Conservation (phyloP, 2,797 vertebrate species). For the Rhincodon typus region DNA sequence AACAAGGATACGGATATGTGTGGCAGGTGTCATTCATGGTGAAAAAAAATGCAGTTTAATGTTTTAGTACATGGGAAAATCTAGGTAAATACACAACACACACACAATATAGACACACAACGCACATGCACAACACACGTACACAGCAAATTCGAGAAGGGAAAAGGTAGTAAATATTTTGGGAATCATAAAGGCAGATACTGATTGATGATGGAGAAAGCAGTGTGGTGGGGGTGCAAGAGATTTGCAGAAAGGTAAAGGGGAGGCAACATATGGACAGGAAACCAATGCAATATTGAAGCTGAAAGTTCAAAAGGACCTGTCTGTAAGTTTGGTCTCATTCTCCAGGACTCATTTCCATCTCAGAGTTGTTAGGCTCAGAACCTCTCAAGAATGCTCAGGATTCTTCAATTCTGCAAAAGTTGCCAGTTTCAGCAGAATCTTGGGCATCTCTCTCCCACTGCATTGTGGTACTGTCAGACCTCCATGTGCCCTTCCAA, state of each 20-base stretch:
- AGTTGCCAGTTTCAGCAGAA: background rate
- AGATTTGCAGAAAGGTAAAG: background rate
- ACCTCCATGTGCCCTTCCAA: background rate
- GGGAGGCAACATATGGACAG: background rate
- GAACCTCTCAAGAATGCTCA: background rate
- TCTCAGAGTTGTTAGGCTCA: background rate
- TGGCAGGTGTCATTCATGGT: background rate
- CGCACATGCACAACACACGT: background rate
- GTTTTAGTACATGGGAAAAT: background rate
- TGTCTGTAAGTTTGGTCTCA: background rate
- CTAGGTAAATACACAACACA: background rate
- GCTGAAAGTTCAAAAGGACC: background rate
- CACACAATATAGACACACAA: background rate
- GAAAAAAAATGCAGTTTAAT: background rate
- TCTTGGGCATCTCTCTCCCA: background rate
- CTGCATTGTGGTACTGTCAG: background rate
- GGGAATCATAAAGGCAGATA: background rate
- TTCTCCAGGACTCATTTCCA: background rate
- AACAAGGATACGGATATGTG: background rate
- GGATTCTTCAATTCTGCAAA: background rate
- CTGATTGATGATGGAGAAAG: background rate
- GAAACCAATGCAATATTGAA: background rate
- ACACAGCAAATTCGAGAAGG: background rate
- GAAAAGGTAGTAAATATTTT: background rate
- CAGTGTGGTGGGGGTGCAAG: background rate